A percentile compares a stretch with the other conserved stretches of the same genome.
Conservation (phyloP, 2,797 vertebrate genomes). For the Centropyge bicolor region DNA sequence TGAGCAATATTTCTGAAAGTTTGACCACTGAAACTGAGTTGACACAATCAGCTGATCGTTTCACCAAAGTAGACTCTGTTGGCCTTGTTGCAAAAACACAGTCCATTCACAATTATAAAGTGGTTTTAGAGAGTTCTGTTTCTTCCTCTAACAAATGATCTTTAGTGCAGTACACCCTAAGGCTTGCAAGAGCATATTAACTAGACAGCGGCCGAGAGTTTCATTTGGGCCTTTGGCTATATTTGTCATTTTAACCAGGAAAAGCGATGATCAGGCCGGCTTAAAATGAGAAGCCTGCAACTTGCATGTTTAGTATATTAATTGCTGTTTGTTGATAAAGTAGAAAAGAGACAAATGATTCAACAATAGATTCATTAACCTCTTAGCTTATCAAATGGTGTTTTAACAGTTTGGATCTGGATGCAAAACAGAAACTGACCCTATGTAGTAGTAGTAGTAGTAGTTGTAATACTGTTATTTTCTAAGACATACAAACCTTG, state of each 20-base stretch:
- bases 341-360: not conserved
- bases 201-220: constrained; percentile 7
- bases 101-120: not conserved
- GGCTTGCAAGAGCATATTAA: not conserved
- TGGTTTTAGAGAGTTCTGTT: not conserved
- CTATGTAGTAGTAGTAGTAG: too few relatives aligned
- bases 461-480: not conserved
- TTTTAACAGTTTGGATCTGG: not conserved
- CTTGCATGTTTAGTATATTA: not conserved
- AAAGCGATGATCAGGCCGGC: not conserved
- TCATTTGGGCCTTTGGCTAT: constrained; percentile 13
- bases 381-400: not conserved
- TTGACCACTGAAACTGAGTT: too few relatives aligned
- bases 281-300: not conserved
- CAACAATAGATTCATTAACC: not conserved
- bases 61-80: not conserved
- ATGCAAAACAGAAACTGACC: not conserved
- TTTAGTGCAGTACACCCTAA: not conserved
- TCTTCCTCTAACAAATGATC: constrained; percentile 20
- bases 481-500: not conserved
- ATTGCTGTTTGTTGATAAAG: constrained; percentile 13
- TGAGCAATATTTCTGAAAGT: not conserved
- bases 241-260: constrained; percentile 8
- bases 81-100: not conserved
- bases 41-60: not conserved